These are phyloP conservation scores for Lochmaea crataegi DNA, from an alignment of 2,888 invertebrate species.

Conservation along the genomic window DNA sequence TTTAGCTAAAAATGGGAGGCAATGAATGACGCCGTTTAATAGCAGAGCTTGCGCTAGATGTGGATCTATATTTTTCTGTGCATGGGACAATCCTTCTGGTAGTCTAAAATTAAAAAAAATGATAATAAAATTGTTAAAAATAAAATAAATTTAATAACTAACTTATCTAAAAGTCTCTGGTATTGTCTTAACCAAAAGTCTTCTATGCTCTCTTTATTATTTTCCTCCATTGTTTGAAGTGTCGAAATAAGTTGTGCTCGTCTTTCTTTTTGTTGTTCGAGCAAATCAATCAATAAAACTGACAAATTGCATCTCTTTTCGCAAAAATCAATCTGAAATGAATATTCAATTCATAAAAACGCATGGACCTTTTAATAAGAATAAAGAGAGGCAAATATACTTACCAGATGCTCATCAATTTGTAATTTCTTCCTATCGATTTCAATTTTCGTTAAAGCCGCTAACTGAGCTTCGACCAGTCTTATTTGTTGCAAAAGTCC, in stretches of 20 bases:
- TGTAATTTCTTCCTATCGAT: conserved; percentile 77
- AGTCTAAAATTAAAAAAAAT: conserved; percentile 52
- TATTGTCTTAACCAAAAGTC: conserved; percentile 86
- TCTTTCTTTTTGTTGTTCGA: conserved; percentile 76
- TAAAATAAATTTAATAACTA: conserved; percentile 19
- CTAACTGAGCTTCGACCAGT: conserved; percentile 78
- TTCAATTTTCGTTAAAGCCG: conserved; percentile 78
- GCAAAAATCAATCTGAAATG: conserved; percentile 72
- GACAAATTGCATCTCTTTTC: conserved; percentile 77
- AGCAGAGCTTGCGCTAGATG: conserved; percentile 76
- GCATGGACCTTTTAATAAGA: too few species aligned
- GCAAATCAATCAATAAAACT: conserved; percentile 74
- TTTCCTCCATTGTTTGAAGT: conserved; percentile 77
- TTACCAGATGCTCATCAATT: conserved; percentile 75
- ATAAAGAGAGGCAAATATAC: conserved; percentile 19
- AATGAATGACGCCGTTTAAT: conserved; percentile 79
- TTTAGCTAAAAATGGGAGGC: conserved; percentile 78
- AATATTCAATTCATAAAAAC: too few species aligned
- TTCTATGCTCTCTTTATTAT: conserved; percentile 65
- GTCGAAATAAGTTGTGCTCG: conserved; percentile 75
- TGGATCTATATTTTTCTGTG: conserved; percentile 74
- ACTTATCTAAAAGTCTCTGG: conserved; percentile 80
- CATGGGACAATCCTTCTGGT: conserved; percentile 74
- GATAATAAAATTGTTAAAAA: conserved; percentile 22
- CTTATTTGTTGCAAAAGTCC: conserved; percentile 80